Evolutionary conservation across 2,797 vertebrate species (phyloP).

Genomic region (Spinus olivaceus): DNA sequence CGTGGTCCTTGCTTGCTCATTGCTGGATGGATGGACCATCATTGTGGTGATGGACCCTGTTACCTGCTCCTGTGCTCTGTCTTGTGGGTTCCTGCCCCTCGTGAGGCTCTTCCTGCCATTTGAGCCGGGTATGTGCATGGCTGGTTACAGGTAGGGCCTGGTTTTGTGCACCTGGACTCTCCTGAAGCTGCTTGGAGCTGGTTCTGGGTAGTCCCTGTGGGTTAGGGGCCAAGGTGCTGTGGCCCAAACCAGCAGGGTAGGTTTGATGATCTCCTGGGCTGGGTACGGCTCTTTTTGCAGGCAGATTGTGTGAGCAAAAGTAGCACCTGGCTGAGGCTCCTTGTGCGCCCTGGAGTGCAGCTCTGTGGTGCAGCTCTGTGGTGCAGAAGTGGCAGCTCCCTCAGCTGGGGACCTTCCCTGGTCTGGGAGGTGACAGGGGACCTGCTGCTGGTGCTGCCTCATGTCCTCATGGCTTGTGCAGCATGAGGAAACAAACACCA

Average conservation of each 20-base stretch:
- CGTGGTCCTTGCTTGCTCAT: fast-evolving
- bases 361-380: fast-evolving
- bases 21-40: not conserved
- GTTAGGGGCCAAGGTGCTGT: not conserved
- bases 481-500: fast-evolving
- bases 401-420: fast-evolving
- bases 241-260: fast-evolving
- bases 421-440: not conserved
- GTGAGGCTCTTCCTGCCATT: fast-evolving
- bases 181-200: not conserved
- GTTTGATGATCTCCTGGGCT: fast-evolving
- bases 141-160: fast-evolving
- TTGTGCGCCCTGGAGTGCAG: fast-evolving
- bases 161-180: fast-evolving
- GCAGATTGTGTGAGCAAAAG: not conserved
- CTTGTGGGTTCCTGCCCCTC: fast-evolving
- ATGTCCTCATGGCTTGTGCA: fast-evolving
- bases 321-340: fast-evolving
- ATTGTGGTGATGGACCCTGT: fast-evolving
- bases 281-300: too few relatives aligned
- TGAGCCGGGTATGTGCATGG: fast-evolving
- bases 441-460: not conserved
- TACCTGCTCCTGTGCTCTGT: fast-evolving
- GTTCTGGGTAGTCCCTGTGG: not conserved
- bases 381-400: fast-evolving